A percentile compares a stretch with the other conserved stretches of the same genome.
Evolutionary conservation across 2,888 invertebrate genomes (phyloP).

Genomic region (Aporophyla lueneburgensis): DNA sequence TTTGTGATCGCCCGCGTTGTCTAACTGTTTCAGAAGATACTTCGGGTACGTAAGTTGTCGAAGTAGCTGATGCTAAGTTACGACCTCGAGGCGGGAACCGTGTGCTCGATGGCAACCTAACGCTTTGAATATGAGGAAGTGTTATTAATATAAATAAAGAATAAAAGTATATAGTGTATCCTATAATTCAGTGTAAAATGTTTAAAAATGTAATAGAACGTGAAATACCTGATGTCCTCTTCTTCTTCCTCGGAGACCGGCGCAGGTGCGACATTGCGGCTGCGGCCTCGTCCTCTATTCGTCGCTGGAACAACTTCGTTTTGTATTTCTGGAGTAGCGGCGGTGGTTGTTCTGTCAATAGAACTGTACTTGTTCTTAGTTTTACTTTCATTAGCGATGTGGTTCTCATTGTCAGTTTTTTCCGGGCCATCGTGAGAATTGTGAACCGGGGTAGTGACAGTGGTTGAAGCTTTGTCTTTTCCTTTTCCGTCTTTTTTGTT

Average conservation of each 20-base stretch:
- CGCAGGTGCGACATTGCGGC: constrained; percentile 86
- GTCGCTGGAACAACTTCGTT: constrained; percentile 92
- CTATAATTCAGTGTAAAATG: constrained; percentile 24
- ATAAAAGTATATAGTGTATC: constrained; percentile 8
- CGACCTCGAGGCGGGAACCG: constrained; percentile 95
- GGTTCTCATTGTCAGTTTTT: constrained; percentile 86
- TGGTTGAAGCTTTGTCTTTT: constrained; percentile 74
- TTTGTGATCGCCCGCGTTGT: constrained; percentile 84
- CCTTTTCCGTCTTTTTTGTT: constrained; percentile 80
- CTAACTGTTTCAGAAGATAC: constrained; percentile 85
- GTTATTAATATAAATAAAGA: constrained; percentile 42
- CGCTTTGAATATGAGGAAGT: constrained; percentile 67
- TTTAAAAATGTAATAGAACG: not conserved
- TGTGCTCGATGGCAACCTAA: constrained; percentile 95
- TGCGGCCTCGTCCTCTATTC: constrained; percentile 86
- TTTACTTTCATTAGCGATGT: constrained; percentile 84
- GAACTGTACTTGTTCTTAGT: constrained; percentile 90
- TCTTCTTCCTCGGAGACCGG: constrained; percentile 87
- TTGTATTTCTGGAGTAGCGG: constrained; percentile 91
- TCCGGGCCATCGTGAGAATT: constrained; percentile 92
- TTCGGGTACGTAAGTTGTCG: constrained; percentile 88
- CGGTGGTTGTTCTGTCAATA: constrained; percentile 86
- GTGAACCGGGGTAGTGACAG: constrained; percentile 77
- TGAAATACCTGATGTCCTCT: constrained; percentile 84
- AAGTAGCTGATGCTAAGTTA: constrained; percentile 83